Percentiles rank a stretch among this genome's conserved stretches.
Evolutionary conservation across 2,113 vertebrate genomes (phyloP).

Genomic region (Tachycineta bicolor): DNA sequence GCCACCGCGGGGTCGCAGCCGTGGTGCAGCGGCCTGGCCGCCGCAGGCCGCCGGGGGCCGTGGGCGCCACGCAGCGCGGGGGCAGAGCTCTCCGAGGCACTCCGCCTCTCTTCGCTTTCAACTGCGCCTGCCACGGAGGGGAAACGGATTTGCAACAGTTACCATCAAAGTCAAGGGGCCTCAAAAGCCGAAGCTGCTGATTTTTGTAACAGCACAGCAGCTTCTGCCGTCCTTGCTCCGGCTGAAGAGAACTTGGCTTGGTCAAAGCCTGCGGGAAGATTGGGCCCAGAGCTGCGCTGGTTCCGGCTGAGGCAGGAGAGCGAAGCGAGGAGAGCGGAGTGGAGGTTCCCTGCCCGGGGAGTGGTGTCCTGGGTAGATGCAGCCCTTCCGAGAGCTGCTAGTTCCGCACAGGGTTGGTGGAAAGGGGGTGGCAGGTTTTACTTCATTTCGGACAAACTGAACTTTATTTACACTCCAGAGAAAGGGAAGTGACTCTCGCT

Average conservation of each 20-base stretch:
- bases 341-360: not conserved
- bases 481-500: not conserved
- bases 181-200: not conserved
- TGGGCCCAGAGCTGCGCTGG: not conserved
- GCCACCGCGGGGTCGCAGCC: not conserved
- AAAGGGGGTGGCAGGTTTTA: not conserved
- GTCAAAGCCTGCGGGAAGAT: not conserved
- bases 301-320: not conserved
- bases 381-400: not conserved
- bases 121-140: not conserved
- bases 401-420: not conserved
- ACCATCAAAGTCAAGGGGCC: not conserved
- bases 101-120: not conserved
- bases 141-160: not conserved
- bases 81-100: not conserved
- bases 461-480: not conserved
- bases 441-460: not conserved
- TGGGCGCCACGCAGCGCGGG: rapidly evolving
- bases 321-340: not conserved
- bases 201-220: not conserved
- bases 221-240: not conserved
- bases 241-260: not conserved
- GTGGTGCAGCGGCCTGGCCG: rapidly evolving
- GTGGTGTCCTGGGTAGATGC: too few relatives aligned
- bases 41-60: not conserved